phyloP scores from a whole-genome alignment of 2,797 vertebrate genomes.

The Lophura swinhoii region DNA sequence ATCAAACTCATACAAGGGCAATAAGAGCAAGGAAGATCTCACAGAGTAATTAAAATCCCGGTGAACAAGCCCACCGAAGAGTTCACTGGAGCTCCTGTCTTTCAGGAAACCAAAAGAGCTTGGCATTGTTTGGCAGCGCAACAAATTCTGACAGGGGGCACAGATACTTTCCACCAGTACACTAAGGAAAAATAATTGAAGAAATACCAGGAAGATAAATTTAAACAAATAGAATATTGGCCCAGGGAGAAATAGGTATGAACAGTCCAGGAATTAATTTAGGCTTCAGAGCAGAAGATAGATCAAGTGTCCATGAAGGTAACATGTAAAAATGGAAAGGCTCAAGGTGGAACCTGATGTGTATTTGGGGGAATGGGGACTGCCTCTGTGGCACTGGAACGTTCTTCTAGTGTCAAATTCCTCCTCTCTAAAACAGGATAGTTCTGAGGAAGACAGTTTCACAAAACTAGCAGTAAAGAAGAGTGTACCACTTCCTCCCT shows the following conservation, averaged over 20 bases:
- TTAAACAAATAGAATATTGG: not conserved
- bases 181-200: not conserved
- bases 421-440: not conserved
- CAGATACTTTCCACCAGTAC: not conserved
- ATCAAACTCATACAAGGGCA: fast-evolving
- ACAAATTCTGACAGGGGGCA: not conserved
- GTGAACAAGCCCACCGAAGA: not conserved
- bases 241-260: not conserved
- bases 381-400: not conserved
- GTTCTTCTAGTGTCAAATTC: not conserved
- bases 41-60: not conserved
- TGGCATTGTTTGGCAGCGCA: not conserved
- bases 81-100: not conserved
- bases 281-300: not conserved
- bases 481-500: not conserved
- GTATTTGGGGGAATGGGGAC: not conserved
- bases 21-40: not conserved
- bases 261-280: not conserved
- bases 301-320: not conserved
- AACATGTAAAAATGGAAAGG: not conserved
- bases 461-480: not conserved
- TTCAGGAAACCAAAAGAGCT: not conserved
- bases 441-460: not conserved
- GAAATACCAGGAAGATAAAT: not conserved
- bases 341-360: not conserved